Conservation (phyloP, 2,888 invertebrate species). For the Agonopterix subpropinquella region DNA sequence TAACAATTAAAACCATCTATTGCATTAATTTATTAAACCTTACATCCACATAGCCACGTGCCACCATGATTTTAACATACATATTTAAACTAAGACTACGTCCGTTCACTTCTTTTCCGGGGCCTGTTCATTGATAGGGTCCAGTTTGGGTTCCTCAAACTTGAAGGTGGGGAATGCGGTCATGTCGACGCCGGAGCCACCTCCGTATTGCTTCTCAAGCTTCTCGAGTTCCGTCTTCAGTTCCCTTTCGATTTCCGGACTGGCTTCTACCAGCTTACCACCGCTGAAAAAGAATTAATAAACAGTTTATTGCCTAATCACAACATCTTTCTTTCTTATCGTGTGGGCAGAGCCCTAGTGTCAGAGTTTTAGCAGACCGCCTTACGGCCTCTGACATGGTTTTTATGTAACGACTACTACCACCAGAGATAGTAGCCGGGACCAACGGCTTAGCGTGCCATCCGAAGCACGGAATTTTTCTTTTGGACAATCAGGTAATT, state of each 20-base stretch:
- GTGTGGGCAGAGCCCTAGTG: too few relatives aligned
- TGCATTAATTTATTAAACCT: conserved; percentile 30
- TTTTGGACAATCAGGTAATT: too few relatives aligned
- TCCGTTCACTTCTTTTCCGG: conserved; percentile 44
- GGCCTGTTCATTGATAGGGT: conserved; percentile 76
- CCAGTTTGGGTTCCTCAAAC: conserved; percentile 84
- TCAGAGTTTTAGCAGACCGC: too few relatives aligned
- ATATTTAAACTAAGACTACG: conserved; percentile 11
- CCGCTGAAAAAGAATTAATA: conserved; percentile 71
- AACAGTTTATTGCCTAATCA: too few relatives aligned
- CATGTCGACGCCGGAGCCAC: conserved; percentile 87
- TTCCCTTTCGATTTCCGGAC: conserved; percentile 84
- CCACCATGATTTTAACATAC: conserved; percentile 5
- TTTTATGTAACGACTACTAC: too few relatives aligned
- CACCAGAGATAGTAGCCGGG: too few relatives aligned
- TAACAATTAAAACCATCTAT: conserved; percentile 20
- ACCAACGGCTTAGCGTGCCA: too few relatives aligned
- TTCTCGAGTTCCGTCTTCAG: conserved; percentile 87
- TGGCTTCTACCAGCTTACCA: conserved; percentile 88
- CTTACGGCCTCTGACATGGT: too few relatives aligned
- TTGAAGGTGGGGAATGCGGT: conserved; percentile 91
- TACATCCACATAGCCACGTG: conserved; percentile 1
- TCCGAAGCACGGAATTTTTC: too few relatives aligned
- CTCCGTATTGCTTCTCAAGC: conserved; percentile 85
- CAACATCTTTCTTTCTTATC: too few relatives aligned